phyloP scores from a whole-genome alignment of 35 echinoderm and acorn worm species.

The Acanthaster planci region DNA sequence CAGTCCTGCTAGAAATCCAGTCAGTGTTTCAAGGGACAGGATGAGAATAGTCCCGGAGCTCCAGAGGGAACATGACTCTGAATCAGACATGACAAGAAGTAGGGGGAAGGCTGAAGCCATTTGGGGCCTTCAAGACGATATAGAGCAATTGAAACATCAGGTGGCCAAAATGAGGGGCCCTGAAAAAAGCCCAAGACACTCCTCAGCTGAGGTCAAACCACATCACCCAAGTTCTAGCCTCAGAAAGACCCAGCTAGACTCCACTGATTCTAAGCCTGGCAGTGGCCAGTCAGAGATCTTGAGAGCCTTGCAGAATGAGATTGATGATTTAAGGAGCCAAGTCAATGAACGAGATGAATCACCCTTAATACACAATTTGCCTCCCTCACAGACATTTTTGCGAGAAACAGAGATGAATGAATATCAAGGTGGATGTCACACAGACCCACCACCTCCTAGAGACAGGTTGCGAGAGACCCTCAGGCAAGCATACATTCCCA shows the following conservation, averaged over 20 bases:
- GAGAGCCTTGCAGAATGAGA: slow-evolving; percentile 48
- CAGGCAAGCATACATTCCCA: slow-evolving; percentile 50
- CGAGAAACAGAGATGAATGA: neutral
- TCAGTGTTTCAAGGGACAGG: no score
- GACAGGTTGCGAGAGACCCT: slow-evolving; percentile 52
- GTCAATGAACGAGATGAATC: slow-evolving; percentile 14
- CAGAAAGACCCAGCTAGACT: neutral
- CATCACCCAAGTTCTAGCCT: neutral
- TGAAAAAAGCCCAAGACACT: neutral
- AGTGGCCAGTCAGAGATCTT: slow-evolving; percentile 52
- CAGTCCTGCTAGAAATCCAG: neutral
- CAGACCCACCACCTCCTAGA: slow-evolving; percentile 37
- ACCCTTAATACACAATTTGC: neutral
- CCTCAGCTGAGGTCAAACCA: neutral
- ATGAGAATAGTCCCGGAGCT: neutral
- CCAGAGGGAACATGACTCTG: slow-evolving; percentile 22
- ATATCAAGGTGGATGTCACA: neutral
- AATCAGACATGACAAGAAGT: slow-evolving; percentile 63
- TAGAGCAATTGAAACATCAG: slow-evolving; percentile 45
- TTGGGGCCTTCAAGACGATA: slow-evolving; percentile 56
- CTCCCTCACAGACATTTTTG: neutral
- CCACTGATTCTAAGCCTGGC: neutral
- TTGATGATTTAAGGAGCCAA: slow-evolving; percentile 45
- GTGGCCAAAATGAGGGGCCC: slow-evolving; percentile 26
- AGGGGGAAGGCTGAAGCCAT: slow-evolving; percentile 68